Evolutionary conservation across 2,888 invertebrate species (phyloP).

Genomic region (Orthosia incerta): DNA sequence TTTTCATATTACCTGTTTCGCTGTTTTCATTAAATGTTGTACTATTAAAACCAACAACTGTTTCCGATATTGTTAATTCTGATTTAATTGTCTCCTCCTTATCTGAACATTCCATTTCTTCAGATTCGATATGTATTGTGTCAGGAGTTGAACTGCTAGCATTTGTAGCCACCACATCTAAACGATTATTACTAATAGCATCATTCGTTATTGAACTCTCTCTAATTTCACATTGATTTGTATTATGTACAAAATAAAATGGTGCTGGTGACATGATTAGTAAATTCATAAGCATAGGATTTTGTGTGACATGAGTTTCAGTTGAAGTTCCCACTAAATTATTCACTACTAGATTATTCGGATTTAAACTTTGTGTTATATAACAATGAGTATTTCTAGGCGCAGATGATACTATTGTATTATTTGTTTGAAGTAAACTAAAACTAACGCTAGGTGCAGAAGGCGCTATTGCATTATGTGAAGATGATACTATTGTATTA

Average conservation of each 20-base stretch:
- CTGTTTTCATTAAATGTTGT: neutral
- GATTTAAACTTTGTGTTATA: neutral
- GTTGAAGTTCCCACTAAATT: neutral
- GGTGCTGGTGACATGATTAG: neutral
- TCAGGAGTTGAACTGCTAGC: neutral
- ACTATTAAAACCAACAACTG: neutral
- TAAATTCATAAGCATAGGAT: slow-evolving; percentile 5
- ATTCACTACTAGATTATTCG: neutral
- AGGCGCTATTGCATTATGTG: neutral
- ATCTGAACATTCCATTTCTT: neutral
- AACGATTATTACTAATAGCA: slow-evolving; percentile 4
- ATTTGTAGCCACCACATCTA: neutral
- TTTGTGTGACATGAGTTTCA: neutral
- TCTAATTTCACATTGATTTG: slow-evolving; percentile 11
- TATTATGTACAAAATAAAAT: neutral
- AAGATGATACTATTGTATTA: neutral
- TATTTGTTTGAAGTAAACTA: slow-evolving; percentile 9
- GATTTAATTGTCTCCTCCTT: neutral
- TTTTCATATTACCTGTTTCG: neutral
- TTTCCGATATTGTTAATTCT: slow-evolving; percentile 16
- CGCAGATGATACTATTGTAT: neutral
- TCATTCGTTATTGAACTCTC: neutral
- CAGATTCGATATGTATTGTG: neutral
- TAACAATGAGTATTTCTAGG: neutral
- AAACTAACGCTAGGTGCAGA: slow-evolving; percentile 1